Evolutionary conservation across 2,888 invertebrate species (phyloP).

Genomic region (Rutpela maculata): DNA sequence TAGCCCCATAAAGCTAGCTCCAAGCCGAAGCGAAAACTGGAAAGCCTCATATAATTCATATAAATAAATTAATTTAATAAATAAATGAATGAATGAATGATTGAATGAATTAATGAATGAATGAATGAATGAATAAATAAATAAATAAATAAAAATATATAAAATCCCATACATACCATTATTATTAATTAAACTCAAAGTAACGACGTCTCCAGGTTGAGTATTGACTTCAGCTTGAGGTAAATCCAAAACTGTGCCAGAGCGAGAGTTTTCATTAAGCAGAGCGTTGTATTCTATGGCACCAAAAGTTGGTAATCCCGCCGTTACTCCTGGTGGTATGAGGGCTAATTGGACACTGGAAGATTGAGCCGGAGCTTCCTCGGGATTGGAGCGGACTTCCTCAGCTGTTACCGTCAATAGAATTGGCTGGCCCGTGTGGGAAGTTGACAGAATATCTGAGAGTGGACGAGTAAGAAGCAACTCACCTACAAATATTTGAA

Average conservation of each 20-base stretch:
- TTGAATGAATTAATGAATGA: too few relatives aligned
- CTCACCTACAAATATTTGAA: constrained; percentile 77
- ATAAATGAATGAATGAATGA: too few relatives aligned
- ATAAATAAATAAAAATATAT: too few relatives aligned
- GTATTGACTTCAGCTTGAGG: constrained; percentile 67
- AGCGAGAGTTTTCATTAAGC: constrained; percentile 87
- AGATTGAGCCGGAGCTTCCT: constrained; percentile 81
- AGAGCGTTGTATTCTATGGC: constrained; percentile 81
- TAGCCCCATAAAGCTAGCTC: too few relatives aligned
- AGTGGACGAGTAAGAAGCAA: constrained; percentile 83
- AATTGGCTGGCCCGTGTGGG: constrained; percentile 89
- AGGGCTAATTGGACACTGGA: constrained; percentile 88
- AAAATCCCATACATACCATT: constrained; percentile 77
- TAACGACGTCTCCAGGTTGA: constrained; percentile 81
- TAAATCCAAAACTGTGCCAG: constrained; percentile 82
- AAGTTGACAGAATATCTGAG: constrained; percentile 86
- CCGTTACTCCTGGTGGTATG: constrained; percentile 74
- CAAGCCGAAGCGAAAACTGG: too few relatives aligned
- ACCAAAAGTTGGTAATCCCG: constrained; percentile 68
- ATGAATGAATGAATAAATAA: too few relatives aligned
- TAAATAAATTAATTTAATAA: too few relatives aligned
- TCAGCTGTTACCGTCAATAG: constrained; percentile 90
- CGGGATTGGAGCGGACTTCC: constrained; percentile 84
- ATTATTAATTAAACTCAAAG: constrained; percentile 85
- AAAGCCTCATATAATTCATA: too few relatives aligned